A percentile compares a stretch with the other conserved stretches of the same genome.
Evolutionary conservation across 2,888 invertebrate genomes (phyloP).

Genomic region (Perizoma affinitatum): DNA sequence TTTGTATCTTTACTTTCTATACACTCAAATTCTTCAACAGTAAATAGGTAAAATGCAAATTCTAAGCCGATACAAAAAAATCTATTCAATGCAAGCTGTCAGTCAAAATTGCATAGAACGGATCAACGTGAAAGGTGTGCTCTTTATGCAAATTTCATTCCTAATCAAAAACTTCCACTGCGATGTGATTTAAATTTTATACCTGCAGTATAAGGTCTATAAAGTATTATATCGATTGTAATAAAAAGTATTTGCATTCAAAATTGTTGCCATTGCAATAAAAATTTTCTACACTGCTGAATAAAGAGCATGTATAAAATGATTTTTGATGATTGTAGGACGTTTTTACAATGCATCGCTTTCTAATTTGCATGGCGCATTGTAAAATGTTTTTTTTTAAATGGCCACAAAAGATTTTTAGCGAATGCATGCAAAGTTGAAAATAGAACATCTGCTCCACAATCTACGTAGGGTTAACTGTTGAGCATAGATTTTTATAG

Average conservation of each 20-base stretch:
- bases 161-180: slow-evolving; percentile 37
- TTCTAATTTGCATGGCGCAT: slow-evolving; percentile 82
- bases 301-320: slow-evolving; percentile 51
- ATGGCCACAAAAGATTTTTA: slow-evolving; percentile 82
- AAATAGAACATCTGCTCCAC: slow-evolving; percentile 78
- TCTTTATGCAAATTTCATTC: slow-evolving; percentile 76
- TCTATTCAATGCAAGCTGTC: slow-evolving; percentile 65
- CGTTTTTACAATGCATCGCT: slow-evolving; percentile 45
- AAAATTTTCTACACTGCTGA: slow-evolving; percentile 39
- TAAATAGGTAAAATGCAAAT: slow-evolving; percentile 27
- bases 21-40: not conserved
- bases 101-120: slow-evolving; percentile 78
- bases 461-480: slow-evolving; percentile 40
- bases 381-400: slow-evolving; percentile 77
- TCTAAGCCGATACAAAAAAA: slow-evolving; percentile 38
- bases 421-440: slow-evolving; percentile 70
- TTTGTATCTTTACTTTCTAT: too few species aligned
- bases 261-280: slow-evolving; percentile 49
- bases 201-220: slow-evolving; percentile 33
- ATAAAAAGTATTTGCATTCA: slow-evolving; percentile 57
- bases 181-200: slow-evolving; percentile 46
- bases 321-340: slow-evolving; percentile 33
- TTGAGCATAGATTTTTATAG: not conserved
- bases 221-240: slow-evolving; percentile 31
- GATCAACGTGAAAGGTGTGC: slow-evolving; percentile 79